phyloP scores from a whole-genome alignment of 1,140 invertebrate species.

The Elymnias hypermnestra region DNA sequence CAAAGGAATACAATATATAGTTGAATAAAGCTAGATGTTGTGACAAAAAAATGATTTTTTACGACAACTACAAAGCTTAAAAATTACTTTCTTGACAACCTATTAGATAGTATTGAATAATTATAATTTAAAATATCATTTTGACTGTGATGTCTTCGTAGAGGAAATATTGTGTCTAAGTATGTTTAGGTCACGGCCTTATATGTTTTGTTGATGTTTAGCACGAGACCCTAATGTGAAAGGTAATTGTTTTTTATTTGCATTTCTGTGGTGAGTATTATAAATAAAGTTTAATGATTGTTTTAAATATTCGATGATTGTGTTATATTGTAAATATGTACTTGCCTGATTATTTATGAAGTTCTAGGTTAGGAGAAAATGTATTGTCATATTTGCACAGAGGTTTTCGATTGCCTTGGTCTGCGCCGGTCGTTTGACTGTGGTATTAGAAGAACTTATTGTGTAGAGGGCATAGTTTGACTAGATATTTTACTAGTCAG shows the following conservation, averaged over 20 bases:
- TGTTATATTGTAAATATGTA: constrained; percentile 63
- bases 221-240: constrained; percentile 33
- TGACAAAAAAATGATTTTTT: too few species aligned
- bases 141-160: constrained; percentile 74
- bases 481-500: constrained; percentile 70
- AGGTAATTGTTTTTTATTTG: constrained; percentile 46
- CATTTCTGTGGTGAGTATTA: constrained; percentile 52
- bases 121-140: constrained; percentile 54
- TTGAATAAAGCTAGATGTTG: too few species aligned
- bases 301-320: constrained; percentile 56
- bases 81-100: too few species aligned
- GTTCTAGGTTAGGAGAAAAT: constrained; percentile 32
- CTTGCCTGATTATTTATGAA: constrained; percentile 66
- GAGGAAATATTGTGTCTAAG: constrained; percentile 60
- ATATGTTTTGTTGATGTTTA: constrained; percentile 58
- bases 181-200: constrained; percentile 36
- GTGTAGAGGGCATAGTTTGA: constrained; percentile 17
- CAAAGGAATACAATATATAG: too few species aligned
- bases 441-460: background rate
- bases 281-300: constrained; percentile 44
- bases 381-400: background rate
- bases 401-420: constrained; percentile 3
- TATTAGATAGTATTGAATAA: constrained; percentile 37
- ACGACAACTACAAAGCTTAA: too few species aligned
- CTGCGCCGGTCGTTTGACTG: too few species aligned